These are phyloP conservation scores for Fopius arisanus DNA, from an alignment of 1,140 invertebrate genomes.

Conservation along the genomic window DNA sequence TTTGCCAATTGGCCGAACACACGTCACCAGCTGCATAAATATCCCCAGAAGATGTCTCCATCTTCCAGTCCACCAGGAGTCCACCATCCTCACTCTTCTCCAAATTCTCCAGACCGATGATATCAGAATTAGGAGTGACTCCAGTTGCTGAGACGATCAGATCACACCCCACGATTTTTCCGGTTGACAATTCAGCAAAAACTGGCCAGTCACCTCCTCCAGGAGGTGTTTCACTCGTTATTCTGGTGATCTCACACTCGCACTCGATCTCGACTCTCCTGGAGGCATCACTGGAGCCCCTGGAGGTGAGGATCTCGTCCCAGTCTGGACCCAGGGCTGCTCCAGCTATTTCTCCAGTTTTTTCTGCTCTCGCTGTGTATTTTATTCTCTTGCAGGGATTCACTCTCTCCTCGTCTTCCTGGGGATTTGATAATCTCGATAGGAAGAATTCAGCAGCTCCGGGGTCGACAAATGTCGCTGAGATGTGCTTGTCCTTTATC, in stretches of 20 bases:
- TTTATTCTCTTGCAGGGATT: constrained; percentile 71
- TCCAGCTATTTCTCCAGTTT: constrained; percentile 67
- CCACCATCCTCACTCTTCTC: constrained; percentile 75
- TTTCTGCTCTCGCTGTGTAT: constrained; percentile 62
- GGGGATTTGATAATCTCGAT: constrained; percentile 50
- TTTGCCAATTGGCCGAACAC: constrained; percentile 81
- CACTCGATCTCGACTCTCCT: constrained; percentile 70
- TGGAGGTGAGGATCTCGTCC: constrained; percentile 77
- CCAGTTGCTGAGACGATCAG: constrained; percentile 96
- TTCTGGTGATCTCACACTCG: constrained; percentile 73
- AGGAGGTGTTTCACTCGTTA: constrained; percentile 44
- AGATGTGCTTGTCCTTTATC: constrained; percentile 91
- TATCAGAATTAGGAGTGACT: constrained; percentile 77
- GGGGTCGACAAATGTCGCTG: constrained; percentile 92
- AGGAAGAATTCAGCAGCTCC: constrained; percentile 96
- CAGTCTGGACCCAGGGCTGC: constrained; percentile 96
- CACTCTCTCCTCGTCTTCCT: constrained; percentile 28
- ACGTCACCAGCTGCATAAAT: constrained; percentile 97
- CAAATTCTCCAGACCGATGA: constrained; percentile 67
- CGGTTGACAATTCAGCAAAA: constrained; percentile 79
- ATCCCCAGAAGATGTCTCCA: constrained; percentile 81
- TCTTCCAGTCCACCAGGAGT: constrained; percentile 83
- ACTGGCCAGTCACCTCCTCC: constrained; percentile 72
- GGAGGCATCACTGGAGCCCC: constrained; percentile 62
- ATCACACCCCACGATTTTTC: constrained; percentile 82